phyloP scores from a whole-genome alignment of 2,888 invertebrate species.

The Galeruca laticollis region DNA sequence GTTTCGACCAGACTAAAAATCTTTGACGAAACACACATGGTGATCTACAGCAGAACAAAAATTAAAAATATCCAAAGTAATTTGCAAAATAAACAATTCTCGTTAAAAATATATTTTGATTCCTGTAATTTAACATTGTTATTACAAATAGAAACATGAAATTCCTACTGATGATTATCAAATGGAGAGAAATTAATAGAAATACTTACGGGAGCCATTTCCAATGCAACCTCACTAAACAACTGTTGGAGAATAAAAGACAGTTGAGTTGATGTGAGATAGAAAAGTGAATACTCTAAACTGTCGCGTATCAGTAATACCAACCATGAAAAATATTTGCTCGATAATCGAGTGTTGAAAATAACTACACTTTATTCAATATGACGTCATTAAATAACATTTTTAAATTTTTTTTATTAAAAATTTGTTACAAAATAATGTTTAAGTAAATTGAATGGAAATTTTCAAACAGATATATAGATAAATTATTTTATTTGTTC shows the following conservation, averaged over 20 bases:
- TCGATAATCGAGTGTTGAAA: background rate
- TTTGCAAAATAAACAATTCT: background rate
- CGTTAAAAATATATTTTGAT: background rate
- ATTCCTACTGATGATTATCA: conserved; percentile 1
- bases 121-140: background rate
- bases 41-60: conserved; percentile 40
- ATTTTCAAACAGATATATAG: too few relatives aligned
- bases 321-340: conserved; percentile 6
- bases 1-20: conserved; percentile 65
- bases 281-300: background rate
- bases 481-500: too few relatives aligned
- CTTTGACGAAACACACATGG: conserved; percentile 42
- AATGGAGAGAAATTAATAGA: conserved; percentile 24
- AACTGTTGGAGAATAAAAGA: background rate
- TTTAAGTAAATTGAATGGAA: background rate
- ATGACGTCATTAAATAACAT: background rate
- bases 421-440: background rate
- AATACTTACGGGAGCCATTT: conserved; percentile 49
- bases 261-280: background rate
- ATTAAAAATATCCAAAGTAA: conserved; percentile 16
- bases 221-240: background rate
- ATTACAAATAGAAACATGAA: background rate
- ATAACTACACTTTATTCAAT: background rate
- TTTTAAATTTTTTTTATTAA: background rate
- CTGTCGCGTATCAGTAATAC: background rate